Conservation (phyloP, 1,140 invertebrate genomes). For the Drosophila ohnishii region DNA sequence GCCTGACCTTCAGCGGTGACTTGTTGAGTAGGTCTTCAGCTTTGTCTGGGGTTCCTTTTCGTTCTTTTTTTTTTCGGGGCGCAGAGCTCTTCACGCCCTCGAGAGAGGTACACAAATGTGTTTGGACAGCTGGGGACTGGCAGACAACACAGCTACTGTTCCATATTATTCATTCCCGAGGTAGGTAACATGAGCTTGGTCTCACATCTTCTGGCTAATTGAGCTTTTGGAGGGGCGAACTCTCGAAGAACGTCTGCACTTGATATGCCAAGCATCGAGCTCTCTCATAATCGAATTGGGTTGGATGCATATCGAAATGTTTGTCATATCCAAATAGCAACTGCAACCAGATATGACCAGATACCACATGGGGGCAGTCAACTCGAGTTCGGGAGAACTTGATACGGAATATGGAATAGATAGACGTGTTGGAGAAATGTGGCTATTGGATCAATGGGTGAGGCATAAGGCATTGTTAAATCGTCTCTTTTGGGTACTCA, state of each 20-base stretch:
- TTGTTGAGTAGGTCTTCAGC: conserved; percentile 28
- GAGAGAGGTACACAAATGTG: conserved; percentile 27
- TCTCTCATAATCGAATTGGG: conserved; percentile 33
- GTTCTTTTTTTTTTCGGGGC: conserved; percentile 10
- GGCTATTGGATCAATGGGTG: conserved; percentile 3
- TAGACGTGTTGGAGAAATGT: conserved; percentile 14
- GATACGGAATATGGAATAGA: conserved; percentile 4
- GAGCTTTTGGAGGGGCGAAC: conserved; percentile 33
- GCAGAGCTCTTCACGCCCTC: conserved; percentile 31
- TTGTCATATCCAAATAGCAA: conserved; percentile 51
- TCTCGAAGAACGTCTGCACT: conserved; percentile 52
- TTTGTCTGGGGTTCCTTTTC: conserved; percentile 15
- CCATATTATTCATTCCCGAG: conserved; percentile 8
- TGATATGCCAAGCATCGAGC: conserved; percentile 45
- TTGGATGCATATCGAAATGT: conserved; percentile 50
- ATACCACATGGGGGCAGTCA: conserved; percentile 13
- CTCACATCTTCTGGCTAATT: conserved; percentile 50
- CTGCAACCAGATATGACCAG: conserved; percentile 7
- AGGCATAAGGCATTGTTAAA: not conserved
- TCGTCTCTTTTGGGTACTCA: not conserved
- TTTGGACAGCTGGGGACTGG: conserved; percentile 61
- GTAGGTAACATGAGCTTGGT: conserved; percentile 54
- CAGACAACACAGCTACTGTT: conserved; percentile 40
- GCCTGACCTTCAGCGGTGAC: conserved; percentile 59
- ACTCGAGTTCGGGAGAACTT: not conserved